A percentile compares a stretch with the other conserved stretches of the same genome.
phyloP scores from a whole-genome alignment of 2,888 invertebrate species.

The Yponomeuta sedellus region DNA sequence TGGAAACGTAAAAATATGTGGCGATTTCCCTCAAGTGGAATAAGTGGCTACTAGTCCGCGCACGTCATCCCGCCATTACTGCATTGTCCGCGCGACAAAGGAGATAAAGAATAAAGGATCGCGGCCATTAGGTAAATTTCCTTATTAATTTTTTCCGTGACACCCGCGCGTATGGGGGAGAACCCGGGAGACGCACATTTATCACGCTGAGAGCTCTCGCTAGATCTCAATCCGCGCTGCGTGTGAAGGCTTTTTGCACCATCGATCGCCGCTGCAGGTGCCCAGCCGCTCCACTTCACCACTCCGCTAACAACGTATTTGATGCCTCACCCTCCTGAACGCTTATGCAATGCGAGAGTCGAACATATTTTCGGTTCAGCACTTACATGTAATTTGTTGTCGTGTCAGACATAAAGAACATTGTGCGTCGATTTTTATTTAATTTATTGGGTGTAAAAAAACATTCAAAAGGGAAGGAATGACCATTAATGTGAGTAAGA shows the following conservation, averaged over 20 bases:
- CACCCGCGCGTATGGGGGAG: conserved; percentile 51
- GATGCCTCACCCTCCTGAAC: background rate
- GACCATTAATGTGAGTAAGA: no score
- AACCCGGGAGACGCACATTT: conserved; percentile 60
- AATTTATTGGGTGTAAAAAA: no score
- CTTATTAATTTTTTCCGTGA: conserved; percentile 74
- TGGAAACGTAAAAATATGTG: no score
- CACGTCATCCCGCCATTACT: conserved; percentile 74
- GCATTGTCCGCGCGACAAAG: conserved; percentile 72
- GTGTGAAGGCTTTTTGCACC: conserved; percentile 44
- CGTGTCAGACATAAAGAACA: no score
- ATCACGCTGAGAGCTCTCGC: conserved; percentile 46
- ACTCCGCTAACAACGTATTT: background rate
- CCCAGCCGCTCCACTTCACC: background rate
- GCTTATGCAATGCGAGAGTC: background rate
- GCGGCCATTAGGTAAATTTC: conserved; percentile 76
- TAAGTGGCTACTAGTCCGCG: conserved; percentile 36
- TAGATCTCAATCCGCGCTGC: conserved; percentile 62
- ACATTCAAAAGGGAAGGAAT: no score
- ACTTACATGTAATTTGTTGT: background rate
- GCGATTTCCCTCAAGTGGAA: no score
- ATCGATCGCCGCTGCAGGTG: conserved; percentile 37
- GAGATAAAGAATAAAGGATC: conserved; percentile 71
- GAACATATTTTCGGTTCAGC: background rate
- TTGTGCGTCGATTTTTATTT: no score